Conservation (phyloP, 2,888 invertebrate genomes). For the Oithona nana region DNA sequence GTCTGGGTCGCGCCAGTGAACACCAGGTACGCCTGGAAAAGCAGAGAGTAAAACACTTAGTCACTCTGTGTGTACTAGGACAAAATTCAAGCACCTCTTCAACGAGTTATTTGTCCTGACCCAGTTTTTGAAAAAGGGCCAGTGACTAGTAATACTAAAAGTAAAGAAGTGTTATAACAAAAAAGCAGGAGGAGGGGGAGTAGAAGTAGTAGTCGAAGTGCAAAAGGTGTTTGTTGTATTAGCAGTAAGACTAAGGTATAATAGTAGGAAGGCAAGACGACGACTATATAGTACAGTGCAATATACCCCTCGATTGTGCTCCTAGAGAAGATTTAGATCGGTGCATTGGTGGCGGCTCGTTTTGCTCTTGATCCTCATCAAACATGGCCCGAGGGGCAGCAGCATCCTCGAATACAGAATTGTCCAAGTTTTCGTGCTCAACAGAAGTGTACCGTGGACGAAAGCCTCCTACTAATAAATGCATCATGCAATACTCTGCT, state of each 20-base stretch:
- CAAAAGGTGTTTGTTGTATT: no score
- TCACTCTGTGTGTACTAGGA: not conserved
- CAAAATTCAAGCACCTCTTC: no score
- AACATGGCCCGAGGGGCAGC: conserved; percentile 21
- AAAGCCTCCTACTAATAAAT: not conserved
- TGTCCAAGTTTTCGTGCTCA: conserved; percentile 3
- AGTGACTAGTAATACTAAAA: no score
- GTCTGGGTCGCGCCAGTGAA: conserved; percentile 92
- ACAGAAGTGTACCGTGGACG: not conserved
- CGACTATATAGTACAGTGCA: no score
- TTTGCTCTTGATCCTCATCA: conserved; percentile 20
- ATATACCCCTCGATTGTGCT: not conserved
- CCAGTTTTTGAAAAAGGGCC: no score
- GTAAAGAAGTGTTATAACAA: no score
- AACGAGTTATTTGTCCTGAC: no score
- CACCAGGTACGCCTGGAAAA: conserved; percentile 23
- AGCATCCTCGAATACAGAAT: conserved; percentile 5
- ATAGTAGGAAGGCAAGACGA: no score
- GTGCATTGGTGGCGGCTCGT: not conserved
- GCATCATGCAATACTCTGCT: not conserved
- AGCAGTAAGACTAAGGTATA: no score
- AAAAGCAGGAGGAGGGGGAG: no score
- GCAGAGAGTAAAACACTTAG: not conserved
- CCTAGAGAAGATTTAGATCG: not conserved
- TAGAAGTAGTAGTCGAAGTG: no score